Conservation (phyloP, 2,888 invertebrate species). For the Apamea anceps region DNA sequence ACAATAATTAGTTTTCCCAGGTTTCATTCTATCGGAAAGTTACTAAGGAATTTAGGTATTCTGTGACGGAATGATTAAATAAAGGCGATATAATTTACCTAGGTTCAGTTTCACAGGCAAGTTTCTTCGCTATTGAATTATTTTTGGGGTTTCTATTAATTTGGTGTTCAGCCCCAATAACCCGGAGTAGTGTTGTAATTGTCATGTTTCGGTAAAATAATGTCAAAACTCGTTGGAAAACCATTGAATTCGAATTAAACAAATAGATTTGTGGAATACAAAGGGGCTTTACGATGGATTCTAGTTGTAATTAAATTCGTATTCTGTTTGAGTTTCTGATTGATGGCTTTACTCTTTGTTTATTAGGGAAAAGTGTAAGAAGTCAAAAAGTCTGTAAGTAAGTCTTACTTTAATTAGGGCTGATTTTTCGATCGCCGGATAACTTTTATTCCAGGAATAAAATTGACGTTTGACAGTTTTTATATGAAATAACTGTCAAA, state of each 20-base stretch:
- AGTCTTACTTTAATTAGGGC: background rate
- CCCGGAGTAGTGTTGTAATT: background rate
- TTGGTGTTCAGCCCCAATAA: constrained; percentile 8
- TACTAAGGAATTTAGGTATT: background rate
- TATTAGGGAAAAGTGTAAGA: background rate
- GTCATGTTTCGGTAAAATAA: constrained; percentile 16
- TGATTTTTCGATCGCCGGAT: too few relatives aligned
- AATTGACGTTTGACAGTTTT: too few relatives aligned
- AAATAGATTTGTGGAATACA: constrained; percentile 34
- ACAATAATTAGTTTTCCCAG: background rate
- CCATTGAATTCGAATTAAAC: constrained; percentile 25
- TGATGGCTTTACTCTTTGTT: constrained; percentile 19
- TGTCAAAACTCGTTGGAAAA: background rate
- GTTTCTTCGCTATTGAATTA: constrained; percentile 15
- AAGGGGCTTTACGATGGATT: constrained; percentile 2
- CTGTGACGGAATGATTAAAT: constrained; percentile 5
- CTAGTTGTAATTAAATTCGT: constrained; percentile 38
- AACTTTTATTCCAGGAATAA: too few relatives aligned
- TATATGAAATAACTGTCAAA: too few relatives aligned
- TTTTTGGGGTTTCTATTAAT: constrained; percentile 16
- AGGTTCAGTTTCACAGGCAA: constrained; percentile 10
- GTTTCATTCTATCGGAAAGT: background rate
- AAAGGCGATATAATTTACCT: constrained; percentile 6
- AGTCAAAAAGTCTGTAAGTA: background rate
- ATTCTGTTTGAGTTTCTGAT: constrained; percentile 30